Evolutionary conservation across 1,140 invertebrate species (phyloP).

Genomic region (Calosoma granatense): DNA sequence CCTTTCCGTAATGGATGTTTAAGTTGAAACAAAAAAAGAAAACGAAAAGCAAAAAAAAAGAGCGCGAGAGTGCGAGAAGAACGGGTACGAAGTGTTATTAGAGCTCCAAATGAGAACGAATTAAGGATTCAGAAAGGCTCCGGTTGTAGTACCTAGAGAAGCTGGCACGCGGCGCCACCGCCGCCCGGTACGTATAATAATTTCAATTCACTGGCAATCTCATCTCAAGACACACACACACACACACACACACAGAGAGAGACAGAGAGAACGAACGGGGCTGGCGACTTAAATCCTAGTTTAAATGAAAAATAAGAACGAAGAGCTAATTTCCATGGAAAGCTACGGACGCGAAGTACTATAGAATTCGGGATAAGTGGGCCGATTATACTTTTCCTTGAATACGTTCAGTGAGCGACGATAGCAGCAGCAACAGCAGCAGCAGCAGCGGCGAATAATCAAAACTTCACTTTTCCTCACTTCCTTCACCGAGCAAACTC

Average conservation of each 20-base stretch:
- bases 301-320: not conserved
- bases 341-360: not conserved
- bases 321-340: not conserved
- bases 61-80: too few species aligned
- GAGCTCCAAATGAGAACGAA: not conserved
- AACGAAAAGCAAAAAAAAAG: not conserved
- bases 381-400: not conserved
- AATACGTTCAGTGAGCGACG: too few species aligned
- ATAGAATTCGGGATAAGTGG: not conserved
- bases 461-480: too few species aligned
- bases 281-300: not conserved
- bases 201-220: not conserved
- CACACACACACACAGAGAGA: too few species aligned
- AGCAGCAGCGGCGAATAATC: not conserved
- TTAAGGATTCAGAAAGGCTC: not conserved
- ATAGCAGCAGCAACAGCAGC: too few species aligned
- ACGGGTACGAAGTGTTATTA: not conserved
- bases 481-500: too few species aligned
- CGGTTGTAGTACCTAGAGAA: not conserved
- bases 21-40: not conserved
- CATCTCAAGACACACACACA: too few species aligned
- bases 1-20: not conserved
- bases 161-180: not conserved
- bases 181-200: not conserved
- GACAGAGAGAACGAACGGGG: not conserved